Base-by-base conservation (phyloP, 2,888 invertebrate species). In the Lithophane leautieri region DNA sequence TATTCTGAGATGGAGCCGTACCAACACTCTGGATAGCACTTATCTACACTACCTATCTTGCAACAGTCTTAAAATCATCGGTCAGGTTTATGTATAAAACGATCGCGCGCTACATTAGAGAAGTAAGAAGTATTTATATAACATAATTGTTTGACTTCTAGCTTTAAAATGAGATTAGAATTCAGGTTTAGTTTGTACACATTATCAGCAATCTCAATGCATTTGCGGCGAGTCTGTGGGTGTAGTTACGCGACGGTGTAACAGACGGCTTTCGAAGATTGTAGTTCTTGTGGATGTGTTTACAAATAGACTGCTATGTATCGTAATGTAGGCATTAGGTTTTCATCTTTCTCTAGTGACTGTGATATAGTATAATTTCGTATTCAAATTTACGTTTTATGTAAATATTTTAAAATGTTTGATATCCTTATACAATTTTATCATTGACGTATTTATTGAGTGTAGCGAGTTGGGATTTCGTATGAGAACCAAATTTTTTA, bases 361-460 rank as follows among this genome's bases (percentile, higher is more conserved):
- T 96, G 96, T 96, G 96, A 96, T 96, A 96, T 96, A 96, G 95
- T 94, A 94, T 96, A 95, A 95, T 95, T 96, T 95, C 91, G 89
- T 92, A 92, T 90, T 92, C 88, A 88, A 90, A 91, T 90, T 91
- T 92, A 93, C 89, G 91, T 94, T 94, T 92, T 95, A 80, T 95
- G 95, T 95, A 95, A 85, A 96, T 95, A 96, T 91, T 94, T 94
- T 92, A 83, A 92, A 93, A 94, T 93, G 89, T 96, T 96, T 96
- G 95, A 96, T 96, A 96, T 92, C 93, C 93, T 94, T 96, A 95
- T 96, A 96, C 96, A 96, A 95, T 94, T 96, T 95, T 95, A 94
- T 92, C 91, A 89, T 89, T 90, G 83, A 90, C 90, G 90, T 93
- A 90, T 94, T 94, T 95, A 95, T 94, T 94, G 90, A 89, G 89